phyloP scores from a whole-genome alignment of 2,797 vertebrate genomes.

The Rhynchonycteris naso region DNA sequence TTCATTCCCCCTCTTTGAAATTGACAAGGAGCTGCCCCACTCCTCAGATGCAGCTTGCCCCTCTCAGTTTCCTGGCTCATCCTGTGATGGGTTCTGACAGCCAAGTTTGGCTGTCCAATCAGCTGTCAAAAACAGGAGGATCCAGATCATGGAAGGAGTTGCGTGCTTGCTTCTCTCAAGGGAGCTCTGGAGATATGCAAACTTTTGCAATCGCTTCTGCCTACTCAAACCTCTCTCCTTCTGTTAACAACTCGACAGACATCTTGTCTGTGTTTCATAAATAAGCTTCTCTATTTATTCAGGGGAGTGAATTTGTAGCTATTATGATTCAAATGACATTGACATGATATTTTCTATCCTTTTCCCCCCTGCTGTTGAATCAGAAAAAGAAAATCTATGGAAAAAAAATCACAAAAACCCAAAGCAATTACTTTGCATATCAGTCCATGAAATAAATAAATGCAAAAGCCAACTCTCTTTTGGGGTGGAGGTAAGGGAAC shows the following conservation, averaged over 20 bases:
- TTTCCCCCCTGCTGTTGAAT: slow-evolving; percentile 79
- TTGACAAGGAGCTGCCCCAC: neutral
- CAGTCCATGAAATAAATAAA: slow-evolving; percentile 79
- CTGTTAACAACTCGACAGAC: slow-evolving; percentile 86
- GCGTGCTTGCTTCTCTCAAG: slow-evolving; percentile 58
- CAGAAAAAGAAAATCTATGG: slow-evolving; percentile 77
- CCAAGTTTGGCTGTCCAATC: slow-evolving; percentile 29
- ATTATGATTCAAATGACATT: slow-evolving; percentile 89
- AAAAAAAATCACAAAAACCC: slow-evolving; percentile 79
- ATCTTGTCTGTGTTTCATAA: slow-evolving; percentile 88
- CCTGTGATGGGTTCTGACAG: slow-evolving; percentile 67
- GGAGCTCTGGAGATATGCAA: slow-evolving; percentile 81
- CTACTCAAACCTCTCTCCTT: slow-evolving; percentile 82
- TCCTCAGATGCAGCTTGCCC: neutral
- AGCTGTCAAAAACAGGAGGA: neutral
- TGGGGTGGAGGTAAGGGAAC: slow-evolving; percentile 78
- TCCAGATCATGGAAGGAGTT: neutral
- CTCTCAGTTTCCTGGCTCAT: slow-evolving; percentile 44
- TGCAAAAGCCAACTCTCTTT: slow-evolving; percentile 74
- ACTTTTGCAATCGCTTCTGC: slow-evolving; percentile 85
- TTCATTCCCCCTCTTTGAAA: neutral
- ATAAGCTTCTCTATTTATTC: slow-evolving; percentile 89
- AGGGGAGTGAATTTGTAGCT: slow-evolving; percentile 88
- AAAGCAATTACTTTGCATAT: slow-evolving; percentile 86
- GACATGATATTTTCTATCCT: slow-evolving; percentile 86